A percentile compares a stretch with the other conserved stretches of the same genome.
Evolutionary conservation across 1,140 invertebrate genomes (phyloP).

Genomic region (Frieseomelitta varia): DNA sequence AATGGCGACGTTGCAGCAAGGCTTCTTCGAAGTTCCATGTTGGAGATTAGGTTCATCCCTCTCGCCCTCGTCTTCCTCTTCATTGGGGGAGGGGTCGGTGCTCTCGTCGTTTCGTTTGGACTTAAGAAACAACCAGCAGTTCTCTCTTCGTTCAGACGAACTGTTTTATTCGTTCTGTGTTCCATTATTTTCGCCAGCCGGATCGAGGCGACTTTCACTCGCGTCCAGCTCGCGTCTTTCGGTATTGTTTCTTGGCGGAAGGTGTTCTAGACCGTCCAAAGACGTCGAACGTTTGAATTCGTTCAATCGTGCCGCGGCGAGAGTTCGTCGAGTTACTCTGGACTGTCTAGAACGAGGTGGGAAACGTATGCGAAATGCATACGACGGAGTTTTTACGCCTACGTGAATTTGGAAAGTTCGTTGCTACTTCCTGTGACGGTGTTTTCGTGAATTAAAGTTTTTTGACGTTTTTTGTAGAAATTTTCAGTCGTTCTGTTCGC

Average conservation of each 20-base stretch:
- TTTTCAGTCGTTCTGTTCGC: too few relatives aligned
- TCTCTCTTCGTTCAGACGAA: not conserved
- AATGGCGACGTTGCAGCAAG: not conserved
- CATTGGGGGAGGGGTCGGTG: not conserved
- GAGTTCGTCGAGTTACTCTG: not conserved
- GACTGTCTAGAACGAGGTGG: not conserved
- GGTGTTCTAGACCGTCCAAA: not conserved
- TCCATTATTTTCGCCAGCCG: not conserved
- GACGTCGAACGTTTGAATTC: not conserved
- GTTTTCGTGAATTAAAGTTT: not conserved
- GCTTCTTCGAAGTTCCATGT: not conserved
- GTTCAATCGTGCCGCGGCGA: not conserved
- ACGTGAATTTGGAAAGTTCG: too few relatives aligned
- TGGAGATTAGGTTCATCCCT: too few relatives aligned
- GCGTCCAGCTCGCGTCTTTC: not conserved
- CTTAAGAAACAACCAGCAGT: constrained; percentile 13
- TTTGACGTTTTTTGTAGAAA: not conserved
- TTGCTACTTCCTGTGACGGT: not conserved
- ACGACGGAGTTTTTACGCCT: not conserved
- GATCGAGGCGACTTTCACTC: not conserved
- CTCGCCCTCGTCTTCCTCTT: not conserved
- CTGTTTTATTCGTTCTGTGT: not conserved
- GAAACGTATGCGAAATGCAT: too few relatives aligned
- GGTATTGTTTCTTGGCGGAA: too few relatives aligned
- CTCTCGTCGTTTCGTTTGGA: not conserved